A percentile compares a stretch with the other conserved stretches of the same genome.
phyloP scores from a whole-genome alignment of 2,888 invertebrate species.

The Incurvaria masculella region DNA sequence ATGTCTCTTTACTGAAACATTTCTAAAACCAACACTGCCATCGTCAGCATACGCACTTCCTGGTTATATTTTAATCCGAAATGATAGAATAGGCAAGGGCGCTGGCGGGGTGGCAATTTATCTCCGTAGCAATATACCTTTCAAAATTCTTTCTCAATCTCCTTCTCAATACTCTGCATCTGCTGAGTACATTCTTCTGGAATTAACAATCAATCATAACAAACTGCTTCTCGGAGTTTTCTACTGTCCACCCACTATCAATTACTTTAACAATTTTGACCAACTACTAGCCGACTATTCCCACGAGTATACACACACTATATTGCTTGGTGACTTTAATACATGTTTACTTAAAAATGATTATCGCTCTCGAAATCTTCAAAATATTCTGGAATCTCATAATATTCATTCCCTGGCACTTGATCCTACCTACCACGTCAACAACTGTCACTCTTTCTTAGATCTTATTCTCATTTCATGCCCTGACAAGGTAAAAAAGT shows the following conservation, averaged over 20 bases:
- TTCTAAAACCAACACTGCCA: slow-evolving; percentile 7
- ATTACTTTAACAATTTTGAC: slow-evolving; percentile 10
- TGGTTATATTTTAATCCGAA: slow-evolving; percentile 1
- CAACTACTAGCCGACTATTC: slow-evolving; percentile 1
- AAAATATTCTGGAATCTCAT: too few relatives aligned
- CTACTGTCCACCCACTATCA: slow-evolving; percentile 1
- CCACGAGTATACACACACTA: background rate
- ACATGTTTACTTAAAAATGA: too few relatives aligned
- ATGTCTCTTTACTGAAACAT: slow-evolving; percentile 7
- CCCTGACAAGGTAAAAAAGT: too few relatives aligned
- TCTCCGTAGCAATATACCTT: slow-evolving; percentile 4
- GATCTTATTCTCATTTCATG: too few relatives aligned
- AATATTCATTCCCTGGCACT: too few relatives aligned
- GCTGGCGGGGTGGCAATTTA: slow-evolving; percentile 10
- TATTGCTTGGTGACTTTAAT: slow-evolving; percentile 13
- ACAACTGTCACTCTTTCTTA: too few relatives aligned
- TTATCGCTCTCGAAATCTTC: too few relatives aligned
- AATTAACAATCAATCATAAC: slow-evolving; percentile 4
- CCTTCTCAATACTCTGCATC: background rate
- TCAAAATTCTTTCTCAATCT: background rate
- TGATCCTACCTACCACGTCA: too few relatives aligned
- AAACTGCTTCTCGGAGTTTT: slow-evolving; percentile 9
- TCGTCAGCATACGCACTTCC: slow-evolving; percentile 1
- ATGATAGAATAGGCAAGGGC: slow-evolving; percentile 2
- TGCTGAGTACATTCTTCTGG: slow-evolving; percentile 7